Evolutionary conservation across 2,888 invertebrate genomes (phyloP).

Genomic region (Cephus spinipes): DNA sequence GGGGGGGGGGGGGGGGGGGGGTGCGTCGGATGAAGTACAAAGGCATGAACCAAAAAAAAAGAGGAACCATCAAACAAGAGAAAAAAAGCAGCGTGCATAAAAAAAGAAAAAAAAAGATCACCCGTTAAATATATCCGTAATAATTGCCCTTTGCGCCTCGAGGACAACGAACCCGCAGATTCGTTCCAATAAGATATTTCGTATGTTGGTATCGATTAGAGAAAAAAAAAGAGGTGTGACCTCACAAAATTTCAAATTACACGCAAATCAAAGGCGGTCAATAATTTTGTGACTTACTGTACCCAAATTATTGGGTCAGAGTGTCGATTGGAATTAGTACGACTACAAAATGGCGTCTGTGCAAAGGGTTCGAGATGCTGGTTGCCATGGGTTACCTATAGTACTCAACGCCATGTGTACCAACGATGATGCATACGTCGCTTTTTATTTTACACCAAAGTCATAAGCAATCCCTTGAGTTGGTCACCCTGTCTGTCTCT

Average conservation of each 20-base stretch:
- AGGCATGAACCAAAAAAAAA: not conserved
- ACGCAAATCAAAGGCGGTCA: no score
- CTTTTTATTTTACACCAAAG: slow-evolving; percentile 11
- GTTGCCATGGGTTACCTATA: not conserved
- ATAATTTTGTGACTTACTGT: not conserved
- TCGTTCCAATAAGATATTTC: no score
- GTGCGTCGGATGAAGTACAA: not conserved
- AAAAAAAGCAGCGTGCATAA: not conserved
- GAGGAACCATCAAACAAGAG: not conserved
- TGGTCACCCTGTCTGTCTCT: not conserved
- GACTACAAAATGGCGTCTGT: not conserved
- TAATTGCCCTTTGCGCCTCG: not conserved
- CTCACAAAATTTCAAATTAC: not conserved
- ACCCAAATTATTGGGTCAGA: not conserved
- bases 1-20: not conserved
- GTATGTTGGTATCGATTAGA: no score
- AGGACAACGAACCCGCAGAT: no score
- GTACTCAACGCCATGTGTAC: slow-evolving; percentile 24
- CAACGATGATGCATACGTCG: slow-evolving; percentile 21
- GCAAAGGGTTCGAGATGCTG: not conserved
- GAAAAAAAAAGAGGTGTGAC: not conserved
- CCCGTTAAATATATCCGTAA: not conserved
- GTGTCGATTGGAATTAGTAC: not conserved
- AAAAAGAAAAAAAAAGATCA: not conserved
- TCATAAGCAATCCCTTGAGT: slow-evolving; percentile 22